A percentile compares a stretch with the other conserved stretches of the same genome.
Conservation (phyloP, 2,113 vertebrate genomes). For the Mola mola region DNA sequence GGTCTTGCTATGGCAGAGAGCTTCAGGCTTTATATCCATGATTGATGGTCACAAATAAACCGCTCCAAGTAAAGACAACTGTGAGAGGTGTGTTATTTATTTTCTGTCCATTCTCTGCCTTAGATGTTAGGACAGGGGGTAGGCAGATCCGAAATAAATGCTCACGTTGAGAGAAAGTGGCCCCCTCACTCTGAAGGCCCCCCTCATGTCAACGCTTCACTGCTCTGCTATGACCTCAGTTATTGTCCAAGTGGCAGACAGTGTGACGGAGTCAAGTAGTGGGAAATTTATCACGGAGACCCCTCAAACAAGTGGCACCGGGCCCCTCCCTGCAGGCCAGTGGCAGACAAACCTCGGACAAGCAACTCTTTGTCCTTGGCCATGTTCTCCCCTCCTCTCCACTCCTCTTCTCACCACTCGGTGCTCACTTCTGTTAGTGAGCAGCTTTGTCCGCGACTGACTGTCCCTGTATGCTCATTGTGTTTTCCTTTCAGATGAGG, state of each 20-base stretch:
- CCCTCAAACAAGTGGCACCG: conserved; percentile 76
- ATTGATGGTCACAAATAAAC: conserved; percentile 72
- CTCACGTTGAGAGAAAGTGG: conserved; percentile 62
- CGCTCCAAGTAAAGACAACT: conserved; percentile 46
- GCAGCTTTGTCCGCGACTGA: conserved; percentile 35
- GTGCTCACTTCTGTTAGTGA: conserved; percentile 53
- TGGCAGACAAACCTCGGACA: conserved; percentile 70
- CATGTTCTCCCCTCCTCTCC: conserved; percentile 70
- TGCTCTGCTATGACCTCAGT: conserved; percentile 69
- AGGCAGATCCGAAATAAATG: conserved; percentile 41
- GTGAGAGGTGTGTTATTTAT: conserved; percentile 67
- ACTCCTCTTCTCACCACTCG: conserved; percentile 71
- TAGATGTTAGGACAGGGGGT: conserved; percentile 26
- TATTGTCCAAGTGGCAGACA: conserved; percentile 78
- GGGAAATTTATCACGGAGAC: conserved; percentile 79
- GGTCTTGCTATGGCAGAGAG: neutral
- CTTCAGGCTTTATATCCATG: conserved; percentile 2
- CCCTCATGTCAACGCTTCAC: conserved; percentile 52
- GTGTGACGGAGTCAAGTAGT: conserved; percentile 83
- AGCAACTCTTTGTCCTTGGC: conserved; percentile 77
- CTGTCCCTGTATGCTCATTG: conserved; percentile 41
- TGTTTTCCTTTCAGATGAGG: conserved; percentile 35
- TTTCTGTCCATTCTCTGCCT: conserved; percentile 29
- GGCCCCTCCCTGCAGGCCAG: conserved; percentile 41
- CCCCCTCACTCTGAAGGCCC: conserved; percentile 30